Conservation (phyloP, 2,113 vertebrate genomes). For the Rafetus swinhoei region DNA sequence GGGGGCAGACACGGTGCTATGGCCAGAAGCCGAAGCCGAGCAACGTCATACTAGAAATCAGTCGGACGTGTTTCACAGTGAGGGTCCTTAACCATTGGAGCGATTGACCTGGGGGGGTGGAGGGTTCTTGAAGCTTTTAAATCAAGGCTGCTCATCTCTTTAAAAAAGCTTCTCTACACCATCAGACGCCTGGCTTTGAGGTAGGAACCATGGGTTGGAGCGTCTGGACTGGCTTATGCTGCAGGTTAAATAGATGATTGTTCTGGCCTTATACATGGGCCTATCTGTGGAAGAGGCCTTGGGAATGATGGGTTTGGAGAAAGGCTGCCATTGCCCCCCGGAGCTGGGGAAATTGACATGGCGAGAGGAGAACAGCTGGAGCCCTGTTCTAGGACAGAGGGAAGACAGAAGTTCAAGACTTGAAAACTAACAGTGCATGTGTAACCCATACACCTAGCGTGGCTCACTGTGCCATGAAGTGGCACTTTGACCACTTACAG, state of each 20-base stretch:
- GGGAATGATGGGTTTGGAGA: not conserved
- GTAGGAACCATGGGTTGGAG: not conserved
- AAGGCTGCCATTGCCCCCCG: too few relatives aligned
- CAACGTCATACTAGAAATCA: too few relatives aligned
- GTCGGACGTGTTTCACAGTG: too few relatives aligned
- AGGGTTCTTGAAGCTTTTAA: not conserved
- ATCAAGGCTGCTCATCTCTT: not conserved
- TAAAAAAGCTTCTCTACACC: too few relatives aligned
- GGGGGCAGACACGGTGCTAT: too few relatives aligned
- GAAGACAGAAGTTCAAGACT: not conserved
- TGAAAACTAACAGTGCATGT: not conserved
- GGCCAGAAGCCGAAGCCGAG: not conserved
- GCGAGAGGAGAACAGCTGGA: not conserved
- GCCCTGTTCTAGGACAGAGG: not conserved
- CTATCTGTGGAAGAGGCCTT: not conserved
- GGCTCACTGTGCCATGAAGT: too few relatives aligned
- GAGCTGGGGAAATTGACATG: not conserved
- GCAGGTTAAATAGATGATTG: not conserved
- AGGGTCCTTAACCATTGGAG: not conserved
- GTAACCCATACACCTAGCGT: too few relatives aligned
- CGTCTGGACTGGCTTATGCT: not conserved
- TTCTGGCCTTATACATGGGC: not conserved
- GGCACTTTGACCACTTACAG: too few relatives aligned
- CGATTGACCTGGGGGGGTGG: too few relatives aligned
- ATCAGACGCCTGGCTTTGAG: not conserved